Evolutionary conservation across 2,797 vertebrate species (phyloP).

Genomic region (Gymnoscopelus braueri): DNA sequence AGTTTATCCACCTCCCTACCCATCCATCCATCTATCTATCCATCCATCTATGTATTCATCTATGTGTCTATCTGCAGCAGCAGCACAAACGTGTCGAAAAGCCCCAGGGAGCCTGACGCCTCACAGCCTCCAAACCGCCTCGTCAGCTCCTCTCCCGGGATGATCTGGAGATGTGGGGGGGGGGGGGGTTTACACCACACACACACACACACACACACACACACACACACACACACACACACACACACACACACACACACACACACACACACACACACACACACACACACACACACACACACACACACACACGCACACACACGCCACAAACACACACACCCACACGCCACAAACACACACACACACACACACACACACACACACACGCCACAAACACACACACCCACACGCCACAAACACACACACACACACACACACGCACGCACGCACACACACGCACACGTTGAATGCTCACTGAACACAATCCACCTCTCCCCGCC

Average conservation of each 20-base stretch:
- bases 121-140: conserved; percentile 50
- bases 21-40: too few relatives aligned
- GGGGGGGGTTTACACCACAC: not conserved
- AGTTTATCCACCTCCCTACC: conserved; percentile 37
- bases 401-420: too few relatives aligned
- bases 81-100: conserved; percentile 72
- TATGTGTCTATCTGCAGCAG: not conserved
- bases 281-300: not conserved
- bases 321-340: too few relatives aligned
- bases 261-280: not conserved
- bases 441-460: too few relatives aligned
- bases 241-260: not conserved
- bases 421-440: too few relatives aligned
- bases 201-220: too few relatives aligned
- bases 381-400: too few relatives aligned
- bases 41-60: too few relatives aligned
- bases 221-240: not conserved
- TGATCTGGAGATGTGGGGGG: conserved; percentile 62
- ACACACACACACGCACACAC: too few relatives aligned
- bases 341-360: too few relatives aligned
- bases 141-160: conserved; percentile 62
- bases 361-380: too few relatives aligned
- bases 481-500: conserved; percentile 23
- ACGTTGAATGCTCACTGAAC: too few relatives aligned
- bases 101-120: conserved; percentile 64